A percentile compares a stretch with the other conserved stretches of the same genome.
Conservation (phyloP, 2,797 vertebrate genomes). For the Hephaestus fuliginosus region DNA sequence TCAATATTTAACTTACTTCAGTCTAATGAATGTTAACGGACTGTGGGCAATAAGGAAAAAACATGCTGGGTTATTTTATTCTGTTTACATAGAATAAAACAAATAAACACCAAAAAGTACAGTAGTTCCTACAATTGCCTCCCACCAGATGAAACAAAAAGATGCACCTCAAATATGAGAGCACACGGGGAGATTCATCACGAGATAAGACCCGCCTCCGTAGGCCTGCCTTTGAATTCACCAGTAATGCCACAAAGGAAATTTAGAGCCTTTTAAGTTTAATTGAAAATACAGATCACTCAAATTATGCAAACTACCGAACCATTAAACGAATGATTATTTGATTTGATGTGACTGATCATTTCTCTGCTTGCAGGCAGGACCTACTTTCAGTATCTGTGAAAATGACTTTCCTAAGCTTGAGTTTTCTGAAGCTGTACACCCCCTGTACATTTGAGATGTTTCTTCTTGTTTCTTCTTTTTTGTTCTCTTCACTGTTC, state of each 20-base stretch:
- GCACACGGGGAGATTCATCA: neutral
- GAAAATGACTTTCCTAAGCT: slow-evolving; percentile 16
- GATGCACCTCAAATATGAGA: neutral
- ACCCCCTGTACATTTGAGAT: slow-evolving; percentile 11
- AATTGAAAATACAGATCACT: too few species aligned
- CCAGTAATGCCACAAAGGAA: neutral
- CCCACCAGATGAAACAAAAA: neutral
- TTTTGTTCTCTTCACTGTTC: neutral
- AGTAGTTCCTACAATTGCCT: neutral
- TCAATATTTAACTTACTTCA: neutral
- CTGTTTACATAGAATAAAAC: neutral
- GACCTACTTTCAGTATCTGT: slow-evolving; percentile 53
- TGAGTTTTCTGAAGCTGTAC: slow-evolving; percentile 42
- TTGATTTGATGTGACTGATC: too few species aligned
- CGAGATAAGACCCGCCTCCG: neutral
- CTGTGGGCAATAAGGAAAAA: neutral
- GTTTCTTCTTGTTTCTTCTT: slow-evolving; percentile 2
- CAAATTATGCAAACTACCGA: neutral
- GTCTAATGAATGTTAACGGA: neutral
- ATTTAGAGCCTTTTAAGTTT: neutral
- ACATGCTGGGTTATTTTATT: neutral
- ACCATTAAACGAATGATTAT: neutral
- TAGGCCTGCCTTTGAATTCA: neutral
- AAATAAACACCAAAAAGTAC: neutral
- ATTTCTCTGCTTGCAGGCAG: neutral